Evolutionary conservation across 2,113 vertebrate species (phyloP), one percentile per base, ranked within the genome.

Genomic region (Python bivittatus): DNA sequence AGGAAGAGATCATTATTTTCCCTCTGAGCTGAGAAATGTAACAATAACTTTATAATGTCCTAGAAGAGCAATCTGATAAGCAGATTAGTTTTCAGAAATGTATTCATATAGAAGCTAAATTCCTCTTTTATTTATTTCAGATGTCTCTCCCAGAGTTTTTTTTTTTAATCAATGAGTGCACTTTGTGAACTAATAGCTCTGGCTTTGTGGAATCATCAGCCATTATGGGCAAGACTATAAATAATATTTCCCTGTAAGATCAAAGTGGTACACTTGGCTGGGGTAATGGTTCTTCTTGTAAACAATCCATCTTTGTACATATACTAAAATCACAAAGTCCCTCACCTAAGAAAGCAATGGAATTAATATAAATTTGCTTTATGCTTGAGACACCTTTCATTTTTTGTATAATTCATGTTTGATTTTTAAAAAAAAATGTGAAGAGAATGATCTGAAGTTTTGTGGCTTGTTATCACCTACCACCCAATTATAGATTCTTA

Each of bases 41-140:
- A 93, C 92, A 92, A 91, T 0, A 1, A 58, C 56, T 91, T 92
- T 92, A 89, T 90, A 91, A 92, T 87, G 87, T 29, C 57, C 52
- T 91, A 91, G 93, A 88, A 96, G 95, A 96, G 29, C 61, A 93
- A 56, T 85, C 72, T 88, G 0, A 93, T 94, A 94, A 95, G 85
- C 84, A 93, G 90, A 96, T 96, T 94, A 92, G 93, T 92, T 95
- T 94, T 95, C 4, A 64, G 93, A 91, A 93, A 94, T 96, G 91
- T 27, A 95, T 95, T 58, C 10, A 1, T 12, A 79, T 10, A 56
- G 52, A 92, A 95, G 93, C 95, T 96, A 83, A 83, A 72, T 92
- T 91, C 91, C 53, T 92, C 48, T 89, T 86, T 86, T 88, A 79
- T 94, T 95, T 85, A 92, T 94, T 96, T 96, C 92, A 29, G 8